Percentiles rank a stretch among this genome's conserved stretches.
These are phyloP conservation scores for Agapetus fuscipes DNA, from an alignment of 2,888 invertebrate species.

Conservation along the genomic window DNA sequence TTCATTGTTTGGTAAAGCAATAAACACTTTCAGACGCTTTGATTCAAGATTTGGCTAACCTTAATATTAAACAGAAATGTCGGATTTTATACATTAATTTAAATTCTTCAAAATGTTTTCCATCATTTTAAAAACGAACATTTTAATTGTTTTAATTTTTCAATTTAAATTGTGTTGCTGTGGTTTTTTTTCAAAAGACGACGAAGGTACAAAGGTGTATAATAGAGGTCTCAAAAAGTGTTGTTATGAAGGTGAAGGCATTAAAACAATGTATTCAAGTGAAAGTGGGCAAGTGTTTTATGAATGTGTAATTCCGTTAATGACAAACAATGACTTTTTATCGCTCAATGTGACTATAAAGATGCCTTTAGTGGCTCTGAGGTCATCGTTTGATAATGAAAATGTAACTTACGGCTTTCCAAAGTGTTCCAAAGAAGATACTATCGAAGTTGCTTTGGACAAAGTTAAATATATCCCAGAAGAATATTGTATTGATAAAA, in stretches of 20 bases:
- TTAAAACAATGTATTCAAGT: neutral
- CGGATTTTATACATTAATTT: too few species aligned
- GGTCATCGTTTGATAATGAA: conserved; percentile 21
- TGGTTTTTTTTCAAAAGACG: too few species aligned
- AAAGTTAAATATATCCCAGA: conserved; percentile 3
- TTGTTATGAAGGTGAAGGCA: neutral
- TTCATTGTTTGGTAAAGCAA: too few species aligned
- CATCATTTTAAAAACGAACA: too few species aligned
- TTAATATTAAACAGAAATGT: too few species aligned
- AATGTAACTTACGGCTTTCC: conserved; percentile 31
- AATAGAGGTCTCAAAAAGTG: conserved; percentile 2
- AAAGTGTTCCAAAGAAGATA: conserved; percentile 27
- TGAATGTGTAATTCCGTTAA: too few species aligned
- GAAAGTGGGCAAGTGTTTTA: neutral
- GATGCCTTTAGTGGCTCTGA: conserved; percentile 6
- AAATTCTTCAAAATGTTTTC: too few species aligned
- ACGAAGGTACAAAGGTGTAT: too few species aligned
- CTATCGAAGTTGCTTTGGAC: conserved; percentile 16
- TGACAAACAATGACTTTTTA: conserved; percentile 26
- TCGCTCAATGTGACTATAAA: conserved; percentile 22
- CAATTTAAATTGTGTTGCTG: too few species aligned
- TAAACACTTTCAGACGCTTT: too few species aligned
- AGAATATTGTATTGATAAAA: conserved; percentile 18
- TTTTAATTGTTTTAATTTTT: too few species aligned
- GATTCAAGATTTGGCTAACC: too few species aligned